Evolutionary conservation across 2,888 invertebrate species (phyloP), one percentile per base, ranked within the genome.

Genomic region (Anarsia innoxiella): DNA sequence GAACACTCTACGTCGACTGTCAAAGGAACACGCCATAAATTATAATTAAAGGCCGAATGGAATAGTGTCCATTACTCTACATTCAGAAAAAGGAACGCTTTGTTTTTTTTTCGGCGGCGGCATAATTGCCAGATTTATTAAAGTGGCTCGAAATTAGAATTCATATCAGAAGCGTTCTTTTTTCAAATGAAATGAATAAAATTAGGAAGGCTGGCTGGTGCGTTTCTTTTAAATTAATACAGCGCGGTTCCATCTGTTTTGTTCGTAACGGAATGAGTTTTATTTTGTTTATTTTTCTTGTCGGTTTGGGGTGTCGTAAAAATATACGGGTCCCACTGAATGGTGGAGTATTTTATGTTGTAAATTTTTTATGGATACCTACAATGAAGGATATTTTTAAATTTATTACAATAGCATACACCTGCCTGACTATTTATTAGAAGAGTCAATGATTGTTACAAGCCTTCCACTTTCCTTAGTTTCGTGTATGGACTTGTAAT

Each of bases 21-120:
- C 66, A 66, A 66, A 66, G 62, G 62, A 61, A 51, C 56, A 51
- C n/a, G n/a, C n/a, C n/a, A n/a, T n/a, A n/a, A n/a, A n/a, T n/a
- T n/a, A n/a, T n/a, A n/a, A 19, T 19, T 19, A 19, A 19, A 19
- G 19, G 6, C 19, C 6, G 19, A 19, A 19, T 5, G 19, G n/a
- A n/a, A n/a, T n/a, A n/a, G n/a, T n/a, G n/a, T n/a, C n/a, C n/a
- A n/a, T n/a, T n/a, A n/a, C n/a, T n/a, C n/a, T n/a, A n/a, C n/a
- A n/a, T n/a, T n/a, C n/a, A n/a, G n/a, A n/a, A n/a, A n/a, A n/a
- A n/a, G n/a, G n/a, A n/a, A n/a, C n/a, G n/a, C n/a, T n/a, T n/a
- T n/a, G n/a, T n/a, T n/a, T n/a, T n/a, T n/a, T n/a, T n/a, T n/a
- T n/a, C n/a, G n/a, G n/a, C n/a, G n/a, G n/a, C n/a, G n/a, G n/a